Conservation (phyloP, 2,113 vertebrate genomes). For the Aegotheles bennettii region DNA sequence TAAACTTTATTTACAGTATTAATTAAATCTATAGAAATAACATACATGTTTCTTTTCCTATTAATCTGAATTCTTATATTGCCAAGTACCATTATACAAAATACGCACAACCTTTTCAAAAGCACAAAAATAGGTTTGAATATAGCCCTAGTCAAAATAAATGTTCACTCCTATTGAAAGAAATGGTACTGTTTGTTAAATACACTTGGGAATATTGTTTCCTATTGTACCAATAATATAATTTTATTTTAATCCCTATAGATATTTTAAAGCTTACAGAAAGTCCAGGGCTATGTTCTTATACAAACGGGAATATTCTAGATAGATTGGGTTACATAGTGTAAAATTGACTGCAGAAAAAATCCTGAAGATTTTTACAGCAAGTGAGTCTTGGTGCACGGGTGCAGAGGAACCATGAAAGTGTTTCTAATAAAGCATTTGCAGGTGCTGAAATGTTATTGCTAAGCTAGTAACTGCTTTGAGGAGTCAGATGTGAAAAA, state of each 20-base stretch:
- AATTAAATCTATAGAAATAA: not conserved
- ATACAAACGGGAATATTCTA: slow-evolving; percentile 10
- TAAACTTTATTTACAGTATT: not conserved
- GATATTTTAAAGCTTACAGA: not conserved
- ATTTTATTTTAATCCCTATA: not conserved
- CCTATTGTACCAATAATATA: not conserved
- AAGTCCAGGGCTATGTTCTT: not conserved
- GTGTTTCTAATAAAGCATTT: slow-evolving; percentile 57
- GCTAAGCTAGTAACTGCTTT: slow-evolving; percentile 24
- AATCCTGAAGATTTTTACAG: slow-evolving; percentile 40
- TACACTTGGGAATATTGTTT: not conserved
- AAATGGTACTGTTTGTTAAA: not conserved
- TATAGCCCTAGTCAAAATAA: not conserved
- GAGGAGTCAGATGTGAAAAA: slow-evolving; percentile 50
- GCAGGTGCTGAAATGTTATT: slow-evolving; percentile 47
- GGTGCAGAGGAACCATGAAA: not conserved
- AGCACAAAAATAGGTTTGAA: not conserved
- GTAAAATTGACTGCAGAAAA: slow-evolving; percentile 50
- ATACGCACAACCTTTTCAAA: not conserved
- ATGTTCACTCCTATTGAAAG: not conserved
- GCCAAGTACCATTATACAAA: not conserved
- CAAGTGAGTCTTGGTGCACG: not conserved
- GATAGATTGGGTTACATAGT: slow-evolving; percentile 30
- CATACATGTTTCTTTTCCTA: not conserved
- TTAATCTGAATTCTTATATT: not conserved